Base-by-base conservation (phyloP, 1,140 invertebrate genomes). In the Aphelenchoides fujianensis region DNA sequence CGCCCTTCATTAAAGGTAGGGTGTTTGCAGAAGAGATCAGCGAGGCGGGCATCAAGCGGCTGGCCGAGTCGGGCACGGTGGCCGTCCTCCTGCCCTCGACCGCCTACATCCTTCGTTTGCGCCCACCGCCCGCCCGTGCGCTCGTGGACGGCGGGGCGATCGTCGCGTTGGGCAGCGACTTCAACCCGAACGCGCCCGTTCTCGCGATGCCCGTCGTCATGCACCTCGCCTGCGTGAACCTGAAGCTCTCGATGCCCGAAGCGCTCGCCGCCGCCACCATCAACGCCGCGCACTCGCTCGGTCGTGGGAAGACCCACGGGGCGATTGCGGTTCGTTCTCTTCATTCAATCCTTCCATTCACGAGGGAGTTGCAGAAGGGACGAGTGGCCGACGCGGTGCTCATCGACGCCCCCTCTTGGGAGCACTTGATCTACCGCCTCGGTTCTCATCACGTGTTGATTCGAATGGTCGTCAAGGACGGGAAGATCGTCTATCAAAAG, bases 141-240 rank as follows among this genome's bases (percentile, higher is more conserved):
- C 89, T 90, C 88, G 89, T 90, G 36, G 85, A 89, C 3, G 78
- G 76, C 2, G 88, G 87, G 16, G 88, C 89, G 32, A 84, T 88
- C 3, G 86, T 90, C 0, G 90, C 89, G 19, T 83, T 90, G 0
- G 89, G 89, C 1, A 87, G 89, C 0, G 89, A 90, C 77, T 90
- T 90, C 82, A 90, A 90, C 80, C 89, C 89, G 0, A 90, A 90
- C 82, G 89, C 89, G 0, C 88, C 87, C 76, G 90, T 89, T 78
- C 78, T 85, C 12, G 79, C 86, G 19, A 88, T 88, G 87, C 89
- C 89, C 2, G 76, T 89, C 57, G 88, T 89, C 5, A 90, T 90
- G 89, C 87, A 90, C 80, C 78, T 90, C 36, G 89, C 89, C 2
- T 90, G 89, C 82, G 88, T 90, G 3, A 77, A 84, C 2, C 85